A percentile compares a stretch with the other conserved stretches of the same genome.
These are phyloP conservation scores for Microcebus jonahi DNA, from an alignment of 2,113 vertebrate genomes.

Conservation along the genomic window DNA sequence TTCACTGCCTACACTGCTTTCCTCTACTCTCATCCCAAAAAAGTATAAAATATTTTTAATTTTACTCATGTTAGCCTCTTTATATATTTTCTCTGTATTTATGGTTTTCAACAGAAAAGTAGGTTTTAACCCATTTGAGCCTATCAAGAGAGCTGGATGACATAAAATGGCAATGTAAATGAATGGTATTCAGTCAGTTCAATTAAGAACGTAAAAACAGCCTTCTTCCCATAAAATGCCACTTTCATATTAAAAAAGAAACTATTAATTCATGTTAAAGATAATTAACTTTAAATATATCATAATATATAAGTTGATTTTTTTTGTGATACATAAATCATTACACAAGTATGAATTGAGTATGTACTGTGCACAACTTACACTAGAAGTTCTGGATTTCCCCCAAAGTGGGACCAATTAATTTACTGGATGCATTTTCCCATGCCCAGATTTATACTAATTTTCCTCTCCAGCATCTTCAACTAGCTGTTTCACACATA, in stretches of 20 bases:
- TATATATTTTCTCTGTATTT: background rate
- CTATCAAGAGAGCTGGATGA: background rate
- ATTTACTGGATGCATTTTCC: background rate
- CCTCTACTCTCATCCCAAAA: background rate
- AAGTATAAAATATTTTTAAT: background rate
- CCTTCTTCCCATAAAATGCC: background rate
- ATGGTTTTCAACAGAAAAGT: background rate
- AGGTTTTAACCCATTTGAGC: background rate
- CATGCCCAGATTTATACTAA: background rate
- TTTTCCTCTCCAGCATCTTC: background rate
- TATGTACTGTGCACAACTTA: background rate
- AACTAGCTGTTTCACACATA: background rate
- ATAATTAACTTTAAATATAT: background rate
- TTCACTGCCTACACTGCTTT: background rate
- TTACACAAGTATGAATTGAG: background rate
- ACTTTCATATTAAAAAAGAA: conserved; percentile 45
- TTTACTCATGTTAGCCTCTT: background rate
- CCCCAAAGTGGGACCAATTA: background rate
- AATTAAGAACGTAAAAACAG: conserved; percentile 23
- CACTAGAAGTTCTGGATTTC: background rate
- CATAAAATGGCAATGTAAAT: conserved; percentile 36
- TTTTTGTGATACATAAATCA: conserved; percentile 32
- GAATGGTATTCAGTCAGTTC: background rate
- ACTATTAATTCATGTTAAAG: background rate
- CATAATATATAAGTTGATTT: background rate